A percentile compares a stretch with the other conserved stretches of the same genome.
Evolutionary conservation across 2,888 invertebrate genomes (phyloP).

Genomic region (Drosophila nr. medialis): DNA sequence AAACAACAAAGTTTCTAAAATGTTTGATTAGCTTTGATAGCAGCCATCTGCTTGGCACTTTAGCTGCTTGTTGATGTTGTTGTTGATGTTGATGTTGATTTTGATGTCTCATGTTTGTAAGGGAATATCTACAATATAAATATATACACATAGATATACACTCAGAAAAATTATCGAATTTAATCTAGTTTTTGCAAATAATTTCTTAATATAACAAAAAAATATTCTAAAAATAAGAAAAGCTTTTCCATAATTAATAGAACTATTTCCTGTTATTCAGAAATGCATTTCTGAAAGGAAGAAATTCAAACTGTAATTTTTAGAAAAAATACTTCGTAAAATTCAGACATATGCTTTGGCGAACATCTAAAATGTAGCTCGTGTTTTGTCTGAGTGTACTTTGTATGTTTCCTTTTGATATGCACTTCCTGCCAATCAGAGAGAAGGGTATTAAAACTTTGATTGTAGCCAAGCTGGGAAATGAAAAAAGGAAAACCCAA

Average conservation of each 20-base stretch:
- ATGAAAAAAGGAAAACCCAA: slow-evolving; percentile 4
- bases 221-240: too few species aligned
- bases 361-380: too few species aligned
- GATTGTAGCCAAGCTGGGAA: slow-evolving; percentile 25
- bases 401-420: too few species aligned
- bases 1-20: neutral
- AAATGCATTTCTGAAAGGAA: too few species aligned
- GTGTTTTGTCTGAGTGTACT: neutral
- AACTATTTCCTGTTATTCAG: too few species aligned
- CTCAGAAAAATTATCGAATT: neutral
- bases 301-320: too few species aligned
- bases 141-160: neutral
- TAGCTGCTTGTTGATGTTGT: neutral
- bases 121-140: neutral
- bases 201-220: too few species aligned
- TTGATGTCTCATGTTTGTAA: neutral
- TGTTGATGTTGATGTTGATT: neutral
- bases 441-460: slow-evolving; percentile 25
- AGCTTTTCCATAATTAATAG: too few species aligned
- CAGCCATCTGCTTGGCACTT: neutral
- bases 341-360: too few species aligned
- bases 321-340: too few species aligned
- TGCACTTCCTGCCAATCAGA: slow-evolving; percentile 1
- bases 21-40: neutral
- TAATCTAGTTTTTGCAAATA: too few species aligned